Percentiles rank a stretch among this genome's conserved stretches.
Evolutionary conservation across 2,113 vertebrate species (phyloP).

Genomic region (Chauna torquata): DNA sequence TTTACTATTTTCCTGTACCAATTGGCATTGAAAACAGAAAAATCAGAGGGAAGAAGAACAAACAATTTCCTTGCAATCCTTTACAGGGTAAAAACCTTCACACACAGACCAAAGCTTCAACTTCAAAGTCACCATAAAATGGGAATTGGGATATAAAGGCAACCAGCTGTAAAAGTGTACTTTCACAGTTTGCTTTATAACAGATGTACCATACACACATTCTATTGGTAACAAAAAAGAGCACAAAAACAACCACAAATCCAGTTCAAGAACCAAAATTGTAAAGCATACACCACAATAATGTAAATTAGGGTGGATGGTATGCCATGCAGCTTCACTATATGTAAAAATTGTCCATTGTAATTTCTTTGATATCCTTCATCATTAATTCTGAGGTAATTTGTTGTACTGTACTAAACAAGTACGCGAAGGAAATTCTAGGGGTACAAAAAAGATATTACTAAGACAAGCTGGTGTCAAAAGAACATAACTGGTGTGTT

Average conservation of each 20-base stretch:
- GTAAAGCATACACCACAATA: background rate
- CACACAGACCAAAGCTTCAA: background rate
- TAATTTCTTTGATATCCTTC: background rate
- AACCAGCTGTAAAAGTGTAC: background rate
- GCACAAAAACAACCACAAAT: background rate
- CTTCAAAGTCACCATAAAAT: conserved; percentile 19
- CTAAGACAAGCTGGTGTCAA: background rate
- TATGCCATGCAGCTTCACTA: background rate
- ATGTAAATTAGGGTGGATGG: background rate
- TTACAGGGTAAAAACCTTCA: background rate
- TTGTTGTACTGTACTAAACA: background rate
- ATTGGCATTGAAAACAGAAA: background rate
- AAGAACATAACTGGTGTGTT: background rate
- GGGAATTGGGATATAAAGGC: background rate
- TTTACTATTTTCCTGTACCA: background rate
- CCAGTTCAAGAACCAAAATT: background rate
- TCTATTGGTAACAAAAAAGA: background rate
- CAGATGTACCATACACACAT: background rate
- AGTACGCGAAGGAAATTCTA: background rate
- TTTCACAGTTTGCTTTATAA: background rate
- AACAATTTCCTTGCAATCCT: background rate
- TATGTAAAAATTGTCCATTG: background rate
- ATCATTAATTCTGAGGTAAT: background rate
- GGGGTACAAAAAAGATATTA: background rate
- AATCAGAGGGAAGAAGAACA: background rate